phyloP scores from a whole-genome alignment of 2,113 vertebrate species.

The Sinosuthora webbiana region DNA sequence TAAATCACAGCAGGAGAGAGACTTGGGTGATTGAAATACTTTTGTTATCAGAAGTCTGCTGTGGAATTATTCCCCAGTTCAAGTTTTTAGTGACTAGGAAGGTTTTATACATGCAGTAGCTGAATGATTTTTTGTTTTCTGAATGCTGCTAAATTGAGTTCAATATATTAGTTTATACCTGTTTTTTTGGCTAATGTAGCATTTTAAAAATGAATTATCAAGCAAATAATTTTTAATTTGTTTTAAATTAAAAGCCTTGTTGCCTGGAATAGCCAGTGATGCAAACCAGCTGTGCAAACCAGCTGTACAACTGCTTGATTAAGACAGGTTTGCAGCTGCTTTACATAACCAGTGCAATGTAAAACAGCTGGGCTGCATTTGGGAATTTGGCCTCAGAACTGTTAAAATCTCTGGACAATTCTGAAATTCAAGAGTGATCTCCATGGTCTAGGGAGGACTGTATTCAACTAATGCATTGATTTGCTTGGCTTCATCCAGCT shows the following conservation, averaged over 20 bases:
- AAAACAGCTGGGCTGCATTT: neutral
- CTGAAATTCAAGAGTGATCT: constrained; percentile 5
- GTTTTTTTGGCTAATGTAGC: neutral
- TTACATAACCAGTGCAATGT: neutral
- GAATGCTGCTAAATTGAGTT: neutral
- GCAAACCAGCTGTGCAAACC: constrained; percentile 42
- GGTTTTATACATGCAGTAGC: neutral
- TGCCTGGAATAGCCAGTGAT: neutral
- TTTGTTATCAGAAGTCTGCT: neutral
- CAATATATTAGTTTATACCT: neutral
- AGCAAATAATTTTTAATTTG: constrained; percentile 38
- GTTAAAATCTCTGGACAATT: neutral
- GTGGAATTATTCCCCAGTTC: neutral
- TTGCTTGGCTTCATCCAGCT: constrained; percentile 14
- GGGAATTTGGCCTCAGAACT: neutral
- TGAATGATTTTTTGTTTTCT: neutral
- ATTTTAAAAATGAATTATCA: constrained; percentile 7
- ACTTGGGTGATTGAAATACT: neutral
- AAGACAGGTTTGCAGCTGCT: constrained; percentile 26
- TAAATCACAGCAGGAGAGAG: neutral
- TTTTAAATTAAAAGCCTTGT: constrained; percentile 23
- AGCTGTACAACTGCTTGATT: neutral
- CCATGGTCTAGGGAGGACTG: neutral
- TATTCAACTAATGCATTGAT: neutral
- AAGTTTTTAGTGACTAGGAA: neutral